Base-by-base conservation (phyloP, 2,797 vertebrate genomes). In the Chloroceryle inda region DNA sequence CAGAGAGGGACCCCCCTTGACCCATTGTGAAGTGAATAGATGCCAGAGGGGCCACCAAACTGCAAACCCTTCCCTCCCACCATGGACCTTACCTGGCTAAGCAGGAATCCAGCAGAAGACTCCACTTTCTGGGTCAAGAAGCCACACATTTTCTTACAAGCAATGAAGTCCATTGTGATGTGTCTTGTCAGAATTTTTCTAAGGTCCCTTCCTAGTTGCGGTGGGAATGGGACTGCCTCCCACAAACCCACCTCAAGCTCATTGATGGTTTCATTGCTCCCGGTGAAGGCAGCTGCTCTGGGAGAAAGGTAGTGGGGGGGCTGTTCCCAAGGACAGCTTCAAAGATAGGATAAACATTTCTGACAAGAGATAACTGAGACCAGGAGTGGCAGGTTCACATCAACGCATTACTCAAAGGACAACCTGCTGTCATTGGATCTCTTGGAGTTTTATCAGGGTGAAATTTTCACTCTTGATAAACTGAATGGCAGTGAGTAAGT, bases 91-190 rank as follows among this genome's bases (percentile, higher is more conserved):
- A 52, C 37, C 5, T 50, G 58, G 7, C n/a, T 84, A 75, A 26
- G 4, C 35, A 81, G 29, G 47, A 66, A 12, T 18, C 53, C 12
- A 47, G 33, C 42, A 88, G 53, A 67, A 42, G 37, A 38, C 21
- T 68, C 37, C 35, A 6, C 21, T n/a, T n/a, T 35, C 24, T 88
- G 13, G 5, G 5, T 59, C 31, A 50, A 62, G 49, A 86, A 86
- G 23, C 17, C 2, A n/a, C 50, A 27, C 2, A 24, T 72, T 86
- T 92, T 66, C 50, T 47, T 81, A 27, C 29, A 58, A 91, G 45
- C 1, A 2, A 38, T 2, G 1, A 58, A 29, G 18, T 26, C 23
- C 11, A 33, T 20, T 3, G 1, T 13, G 68, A 69, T 18, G 29
- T 35, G 7, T 44, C 49, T 61, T 63, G 31, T 24, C 84, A 62